A percentile compares a stretch with the other conserved stretches of the same genome.
phyloP scores from a whole-genome alignment of 2,113 vertebrate genomes.

The Bostrychus sinensis region DNA sequence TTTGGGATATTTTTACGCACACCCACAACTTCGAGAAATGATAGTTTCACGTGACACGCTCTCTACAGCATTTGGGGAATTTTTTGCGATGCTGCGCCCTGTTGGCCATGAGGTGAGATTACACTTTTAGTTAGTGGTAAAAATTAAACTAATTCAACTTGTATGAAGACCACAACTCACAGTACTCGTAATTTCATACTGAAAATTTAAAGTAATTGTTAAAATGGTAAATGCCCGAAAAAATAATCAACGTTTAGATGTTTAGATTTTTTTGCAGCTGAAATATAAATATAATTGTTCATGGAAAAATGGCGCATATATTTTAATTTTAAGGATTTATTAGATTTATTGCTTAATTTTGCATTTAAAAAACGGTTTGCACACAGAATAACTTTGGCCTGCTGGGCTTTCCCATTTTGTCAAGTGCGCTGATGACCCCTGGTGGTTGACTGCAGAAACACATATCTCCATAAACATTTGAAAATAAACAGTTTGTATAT shows the following conservation, averaged over 20 bases:
- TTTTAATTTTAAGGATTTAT: no score
- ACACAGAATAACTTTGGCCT: not conserved
- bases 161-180: not conserved
- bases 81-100: constrained; percentile 61
- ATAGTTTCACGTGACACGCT: constrained; percentile 33
- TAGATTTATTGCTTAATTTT: no score
- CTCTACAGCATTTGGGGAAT: not conserved
- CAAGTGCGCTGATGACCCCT: constrained; percentile 51
- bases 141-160: not conserved
- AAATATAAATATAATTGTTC: no score
- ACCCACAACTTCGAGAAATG: not conserved
- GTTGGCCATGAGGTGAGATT: constrained; percentile 37
- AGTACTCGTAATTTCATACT: no score
- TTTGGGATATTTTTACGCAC: constrained; percentile 10
- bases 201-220: no score
- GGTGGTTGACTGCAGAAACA: constrained; percentile 21
- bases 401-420: not conserved
- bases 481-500: not conserved
- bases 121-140: not conserved
- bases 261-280: no score
- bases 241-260: no score
- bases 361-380: not conserved
- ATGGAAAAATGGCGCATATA: no score
- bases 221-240: no score
- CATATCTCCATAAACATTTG: not conserved